Percentiles rank a stretch among this genome's conserved stretches.
Conservation (phyloP, 1,140 invertebrate species). For the Papilio aristodemus region DNA sequence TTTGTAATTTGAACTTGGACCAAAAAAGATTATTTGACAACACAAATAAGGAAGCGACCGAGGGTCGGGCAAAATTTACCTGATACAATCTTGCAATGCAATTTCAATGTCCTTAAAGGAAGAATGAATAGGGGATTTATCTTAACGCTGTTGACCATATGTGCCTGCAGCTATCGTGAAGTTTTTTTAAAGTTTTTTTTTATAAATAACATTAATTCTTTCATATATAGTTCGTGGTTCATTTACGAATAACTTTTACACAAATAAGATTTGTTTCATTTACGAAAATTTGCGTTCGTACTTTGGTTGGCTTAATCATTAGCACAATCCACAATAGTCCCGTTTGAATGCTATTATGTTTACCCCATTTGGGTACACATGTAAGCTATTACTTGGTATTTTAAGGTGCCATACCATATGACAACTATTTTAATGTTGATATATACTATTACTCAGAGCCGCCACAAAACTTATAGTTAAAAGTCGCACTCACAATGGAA, state of each 20-base stretch:
- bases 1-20: background rate
- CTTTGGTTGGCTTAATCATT: no score
- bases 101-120: background rate
- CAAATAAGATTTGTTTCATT: no score
- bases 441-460: background rate
- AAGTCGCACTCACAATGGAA: background rate
- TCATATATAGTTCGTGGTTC: background rate
- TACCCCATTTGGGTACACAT: no score
- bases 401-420: background rate
- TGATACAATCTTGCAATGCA: background rate
- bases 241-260: background rate
- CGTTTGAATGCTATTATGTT: no score
- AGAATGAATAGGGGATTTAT: background rate
- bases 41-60: background rate
- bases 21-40: background rate
- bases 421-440: background rate
- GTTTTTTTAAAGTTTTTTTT: background rate
- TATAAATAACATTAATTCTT: background rate
- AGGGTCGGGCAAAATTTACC: conserved; percentile 15
- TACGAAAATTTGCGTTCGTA: no score
- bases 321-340: no score
- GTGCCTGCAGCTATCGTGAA: background rate
- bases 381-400: no score
- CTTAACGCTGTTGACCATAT: background rate
- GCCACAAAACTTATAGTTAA: background rate